These are phyloP conservation scores for Nannoperca obscura DNA, from an alignment of 2,797 vertebrate species.

Conservation along the genomic window DNA sequence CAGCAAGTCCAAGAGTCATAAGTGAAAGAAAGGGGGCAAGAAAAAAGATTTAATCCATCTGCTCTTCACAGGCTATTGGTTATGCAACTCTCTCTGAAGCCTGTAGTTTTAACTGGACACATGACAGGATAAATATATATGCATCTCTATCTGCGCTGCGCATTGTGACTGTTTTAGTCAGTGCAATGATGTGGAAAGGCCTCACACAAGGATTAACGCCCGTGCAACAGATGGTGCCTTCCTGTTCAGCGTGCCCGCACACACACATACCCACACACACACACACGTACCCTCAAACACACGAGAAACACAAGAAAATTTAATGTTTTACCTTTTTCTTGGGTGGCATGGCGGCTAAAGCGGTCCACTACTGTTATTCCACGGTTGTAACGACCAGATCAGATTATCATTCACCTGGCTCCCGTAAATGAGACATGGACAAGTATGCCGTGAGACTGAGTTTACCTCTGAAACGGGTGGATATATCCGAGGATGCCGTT, in stretches of 20 bases:
- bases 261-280: background rate
- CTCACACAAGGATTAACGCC: slow-evolving; percentile 82
- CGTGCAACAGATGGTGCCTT: slow-evolving; percentile 84
- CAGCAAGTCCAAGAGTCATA: background rate
- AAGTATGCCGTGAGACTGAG: slow-evolving; percentile 42
- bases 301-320: background rate
- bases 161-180: slow-evolving; percentile 35
- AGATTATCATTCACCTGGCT: slow-evolving; percentile 58
- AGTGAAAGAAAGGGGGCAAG: background rate
- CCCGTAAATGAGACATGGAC: slow-evolving; percentile 26
- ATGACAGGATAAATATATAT: slow-evolving; percentile 47
- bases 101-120: slow-evolving; percentile 41
- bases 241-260: slow-evolving; percentile 51
- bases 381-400: slow-evolving; percentile 32
- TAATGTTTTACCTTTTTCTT: slow-evolving; percentile 85
- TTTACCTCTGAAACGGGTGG: slow-evolving; percentile 23
- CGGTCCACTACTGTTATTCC: slow-evolving; percentile 51
- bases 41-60: slow-evolving; percentile 29
- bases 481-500: slow-evolving; percentile 1
- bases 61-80: slow-evolving; percentile 40
- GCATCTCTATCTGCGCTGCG: slow-evolving; percentile 42
- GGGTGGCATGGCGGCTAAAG: slow-evolving; percentile 79
- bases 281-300: background rate
- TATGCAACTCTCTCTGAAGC: slow-evolving; percentile 57
- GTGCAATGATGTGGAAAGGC: slow-evolving; percentile 77